Percentiles rank a stretch among this genome's conserved stretches.
phyloP scores from a whole-genome alignment of 2,888 invertebrate species.

The Oscheius onirici region DNA sequence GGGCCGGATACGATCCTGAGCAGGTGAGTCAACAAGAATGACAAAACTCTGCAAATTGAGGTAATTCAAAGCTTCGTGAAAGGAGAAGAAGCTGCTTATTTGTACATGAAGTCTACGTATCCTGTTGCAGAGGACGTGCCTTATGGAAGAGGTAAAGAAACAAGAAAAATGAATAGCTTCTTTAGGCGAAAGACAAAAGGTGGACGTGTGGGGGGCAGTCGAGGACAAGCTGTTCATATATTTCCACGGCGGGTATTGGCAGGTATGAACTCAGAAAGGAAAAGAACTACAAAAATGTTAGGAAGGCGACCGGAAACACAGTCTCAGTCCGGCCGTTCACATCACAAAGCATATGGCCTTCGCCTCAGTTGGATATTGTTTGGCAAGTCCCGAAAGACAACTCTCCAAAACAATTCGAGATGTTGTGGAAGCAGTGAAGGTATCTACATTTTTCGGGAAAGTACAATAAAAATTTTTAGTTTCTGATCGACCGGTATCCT shows the following conservation, averaged over 20 bases:
- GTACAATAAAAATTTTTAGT: slow-evolving; percentile 17
- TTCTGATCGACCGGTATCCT: slow-evolving; percentile 28
- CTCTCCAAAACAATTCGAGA: slow-evolving; percentile 37
- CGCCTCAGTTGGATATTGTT: slow-evolving; percentile 40
- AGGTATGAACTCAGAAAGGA: slow-evolving; percentile 13
- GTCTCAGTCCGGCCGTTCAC: slow-evolving; percentile 13
- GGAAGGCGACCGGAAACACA: slow-evolving; percentile 31
- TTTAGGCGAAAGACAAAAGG: slow-evolving; percentile 38
- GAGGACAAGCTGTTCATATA: slow-evolving; percentile 39
- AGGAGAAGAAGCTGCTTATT: slow-evolving; percentile 11
- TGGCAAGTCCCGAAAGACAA: slow-evolving; percentile 34
- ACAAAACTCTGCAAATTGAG: background rate
- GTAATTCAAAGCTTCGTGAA: slow-evolving; percentile 15
- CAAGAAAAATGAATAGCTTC: background rate
- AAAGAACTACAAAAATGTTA: background rate
- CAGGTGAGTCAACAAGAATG: background rate
- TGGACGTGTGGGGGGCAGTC: slow-evolving; percentile 44
- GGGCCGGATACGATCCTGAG: slow-evolving; percentile 22
- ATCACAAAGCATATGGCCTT: slow-evolving; percentile 1
- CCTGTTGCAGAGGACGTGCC: slow-evolving; percentile 13
- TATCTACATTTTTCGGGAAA: background rate
- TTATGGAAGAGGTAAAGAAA: slow-evolving; percentile 19
- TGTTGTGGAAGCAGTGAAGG: slow-evolving; percentile 34
- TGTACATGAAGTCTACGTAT: background rate
- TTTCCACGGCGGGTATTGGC: slow-evolving; percentile 52